phyloP scores from a whole-genome alignment of 2,113 vertebrate species.

The Gnathonemus longibarbis region DNA sequence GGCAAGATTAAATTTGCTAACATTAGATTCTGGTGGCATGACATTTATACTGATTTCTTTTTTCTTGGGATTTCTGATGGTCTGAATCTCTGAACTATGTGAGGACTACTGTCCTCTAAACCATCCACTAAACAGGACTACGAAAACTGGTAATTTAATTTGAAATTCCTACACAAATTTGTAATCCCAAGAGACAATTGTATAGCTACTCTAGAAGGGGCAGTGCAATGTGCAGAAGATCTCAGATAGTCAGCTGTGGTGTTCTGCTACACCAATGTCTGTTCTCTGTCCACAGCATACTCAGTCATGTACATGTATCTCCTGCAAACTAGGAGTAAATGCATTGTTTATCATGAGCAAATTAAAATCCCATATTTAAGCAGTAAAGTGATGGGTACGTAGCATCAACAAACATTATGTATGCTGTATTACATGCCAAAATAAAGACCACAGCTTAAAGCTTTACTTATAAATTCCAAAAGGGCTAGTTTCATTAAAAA shows the following conservation, averaged over 20 bases:
- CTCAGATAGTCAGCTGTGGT: neutral
- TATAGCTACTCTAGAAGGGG: neutral
- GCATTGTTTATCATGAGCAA: neutral
- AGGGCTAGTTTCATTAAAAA: neutral
- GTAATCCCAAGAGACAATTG: neutral
- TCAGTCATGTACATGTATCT: neutral
- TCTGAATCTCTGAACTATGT: neutral
- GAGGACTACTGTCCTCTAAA: neutral
- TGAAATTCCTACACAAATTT: neutral
- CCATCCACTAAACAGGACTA: neutral
- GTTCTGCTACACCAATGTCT: neutral
- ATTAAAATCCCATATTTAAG: neutral
- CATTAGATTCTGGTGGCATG: neutral
- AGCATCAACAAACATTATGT: neutral
- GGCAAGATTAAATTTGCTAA: neutral
- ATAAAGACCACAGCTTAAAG: neutral
- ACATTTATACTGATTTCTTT: neutral
- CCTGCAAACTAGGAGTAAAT: neutral
- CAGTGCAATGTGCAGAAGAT: neutral
- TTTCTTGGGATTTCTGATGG: neutral
- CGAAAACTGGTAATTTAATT: neutral
- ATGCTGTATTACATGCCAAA: neutral
- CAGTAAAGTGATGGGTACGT: neutral
- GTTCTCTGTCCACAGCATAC: neutral
- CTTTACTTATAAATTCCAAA: neutral